phyloP scores from a whole-genome alignment of 2,888 invertebrate species.

The Peribatodes rhomboidaria region DNA sequence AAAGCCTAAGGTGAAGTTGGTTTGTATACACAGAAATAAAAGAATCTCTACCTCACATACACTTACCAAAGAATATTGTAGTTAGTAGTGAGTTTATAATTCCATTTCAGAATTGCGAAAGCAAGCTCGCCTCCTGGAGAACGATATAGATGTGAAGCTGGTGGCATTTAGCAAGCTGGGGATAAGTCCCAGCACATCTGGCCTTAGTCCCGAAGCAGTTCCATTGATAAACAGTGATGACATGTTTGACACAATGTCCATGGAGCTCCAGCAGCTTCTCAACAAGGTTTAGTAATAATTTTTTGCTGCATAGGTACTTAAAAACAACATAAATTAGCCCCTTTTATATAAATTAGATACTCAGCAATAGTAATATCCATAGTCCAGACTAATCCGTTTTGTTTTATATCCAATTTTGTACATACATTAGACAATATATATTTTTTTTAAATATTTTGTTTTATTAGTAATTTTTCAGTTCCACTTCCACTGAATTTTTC shows the following conservation, averaged over 20 bases:
- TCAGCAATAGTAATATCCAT: too few relatives aligned
- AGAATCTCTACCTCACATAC: neutral
- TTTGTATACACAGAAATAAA: too few relatives aligned
- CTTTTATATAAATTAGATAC: too few relatives aligned
- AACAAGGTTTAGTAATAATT: constrained; percentile 87
- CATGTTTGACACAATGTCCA: constrained; percentile 96
- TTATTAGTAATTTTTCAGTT: neutral
- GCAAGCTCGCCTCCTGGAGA: constrained; percentile 97
- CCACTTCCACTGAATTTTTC: neutral
- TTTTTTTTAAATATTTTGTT: neutral
- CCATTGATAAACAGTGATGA: constrained; percentile 95
- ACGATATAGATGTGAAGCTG: constrained; percentile 98
- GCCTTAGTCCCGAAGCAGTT: constrained; percentile 90
- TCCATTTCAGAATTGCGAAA: constrained; percentile 93
- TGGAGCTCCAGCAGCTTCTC: constrained; percentile 96
- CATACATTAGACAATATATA: too few relatives aligned
- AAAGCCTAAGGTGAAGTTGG: too few relatives aligned
- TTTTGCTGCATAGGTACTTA: too few relatives aligned
- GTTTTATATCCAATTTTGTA: too few relatives aligned
- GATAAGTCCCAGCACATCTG: constrained; percentile 86
- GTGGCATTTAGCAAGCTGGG: constrained; percentile 98
- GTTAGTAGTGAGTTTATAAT: too few relatives aligned
- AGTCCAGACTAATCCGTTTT: too few relatives aligned
- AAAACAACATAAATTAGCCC: too few relatives aligned
- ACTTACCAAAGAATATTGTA: too few relatives aligned